Percentiles rank a stretch among this genome's conserved stretches.
Conservation (phyloP, 2,888 invertebrate species). For the Pachliopta kotzebuea region DNA sequence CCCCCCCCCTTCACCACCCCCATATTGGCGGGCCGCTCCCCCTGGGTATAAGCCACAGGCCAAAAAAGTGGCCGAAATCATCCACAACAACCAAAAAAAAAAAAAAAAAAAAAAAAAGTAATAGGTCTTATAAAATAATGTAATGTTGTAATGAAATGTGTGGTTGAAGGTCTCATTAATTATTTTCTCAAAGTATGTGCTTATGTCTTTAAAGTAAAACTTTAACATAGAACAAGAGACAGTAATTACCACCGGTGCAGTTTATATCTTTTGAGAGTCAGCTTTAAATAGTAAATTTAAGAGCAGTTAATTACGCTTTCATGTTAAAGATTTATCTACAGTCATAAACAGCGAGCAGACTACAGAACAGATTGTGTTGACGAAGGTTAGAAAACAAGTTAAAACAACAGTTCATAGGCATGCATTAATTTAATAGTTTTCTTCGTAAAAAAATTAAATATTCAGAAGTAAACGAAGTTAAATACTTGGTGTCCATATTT, state of each 20-base stretch:
- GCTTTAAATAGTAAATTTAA: slow-evolving; percentile 18
- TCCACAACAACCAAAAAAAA: too few species aligned
- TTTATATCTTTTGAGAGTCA: slow-evolving; percentile 18
- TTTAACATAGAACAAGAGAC: slow-evolving; percentile 7
- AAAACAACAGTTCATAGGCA: background rate
- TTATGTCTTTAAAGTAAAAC: background rate
- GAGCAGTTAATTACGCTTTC: slow-evolving; percentile 19
- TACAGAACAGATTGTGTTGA: background rate
- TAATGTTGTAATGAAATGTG: slow-evolving; percentile 1
- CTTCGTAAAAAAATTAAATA: too few species aligned
- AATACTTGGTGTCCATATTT: too few species aligned
- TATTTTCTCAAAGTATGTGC: background rate
- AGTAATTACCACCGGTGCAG: slow-evolving; percentile 8
- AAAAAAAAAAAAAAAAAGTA: too few species aligned
- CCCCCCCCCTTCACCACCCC: too few species aligned
- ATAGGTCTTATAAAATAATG: background rate
- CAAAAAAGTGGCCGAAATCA: too few species aligned
- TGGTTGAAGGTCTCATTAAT: background rate
- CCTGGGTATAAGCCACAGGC: too few species aligned
- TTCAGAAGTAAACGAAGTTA: too few species aligned
- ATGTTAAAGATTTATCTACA: slow-evolving; percentile 4
- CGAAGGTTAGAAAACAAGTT: background rate
- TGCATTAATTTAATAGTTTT: background rate
- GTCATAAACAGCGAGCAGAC: background rate
- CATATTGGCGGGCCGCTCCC: too few species aligned